These are phyloP conservation scores for Premnoplex brunnescens DNA, from an alignment of 2,797 vertebrate genomes.

Conservation along the genomic window DNA sequence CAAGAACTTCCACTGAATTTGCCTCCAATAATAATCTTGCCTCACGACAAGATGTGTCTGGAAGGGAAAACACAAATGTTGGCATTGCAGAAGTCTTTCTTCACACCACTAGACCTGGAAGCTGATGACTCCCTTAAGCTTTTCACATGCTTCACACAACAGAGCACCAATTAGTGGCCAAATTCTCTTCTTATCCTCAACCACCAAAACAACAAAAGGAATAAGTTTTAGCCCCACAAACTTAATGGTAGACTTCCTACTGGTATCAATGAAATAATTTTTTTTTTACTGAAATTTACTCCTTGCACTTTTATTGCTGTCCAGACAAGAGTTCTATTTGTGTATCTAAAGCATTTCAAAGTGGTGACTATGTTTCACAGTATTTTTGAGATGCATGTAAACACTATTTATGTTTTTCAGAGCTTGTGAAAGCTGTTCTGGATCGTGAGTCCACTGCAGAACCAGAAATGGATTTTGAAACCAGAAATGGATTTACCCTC, in stretches of 20 bases:
- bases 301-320: background rate
- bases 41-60: background rate
- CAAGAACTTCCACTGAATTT: background rate
- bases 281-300: background rate
- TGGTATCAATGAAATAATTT: background rate
- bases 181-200: background rate
- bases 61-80: background rate
- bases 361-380: background rate
- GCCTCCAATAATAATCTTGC: background rate
- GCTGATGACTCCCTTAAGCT: background rate
- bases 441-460: background rate
- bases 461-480: background rate
- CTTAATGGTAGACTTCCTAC: background rate
- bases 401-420: background rate
- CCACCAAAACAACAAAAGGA: background rate
- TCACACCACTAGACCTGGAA: background rate
- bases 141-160: background rate
- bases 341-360: background rate
- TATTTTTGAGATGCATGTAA: background rate
- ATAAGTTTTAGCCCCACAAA: background rate
- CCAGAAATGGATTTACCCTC: background rate
- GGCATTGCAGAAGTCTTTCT: background rate
- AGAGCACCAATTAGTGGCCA: background rate
- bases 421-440: background rate
- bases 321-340: background rate